Conservation (phyloP, 2,888 invertebrate genomes). For the Stenichneumon culpator region DNA sequence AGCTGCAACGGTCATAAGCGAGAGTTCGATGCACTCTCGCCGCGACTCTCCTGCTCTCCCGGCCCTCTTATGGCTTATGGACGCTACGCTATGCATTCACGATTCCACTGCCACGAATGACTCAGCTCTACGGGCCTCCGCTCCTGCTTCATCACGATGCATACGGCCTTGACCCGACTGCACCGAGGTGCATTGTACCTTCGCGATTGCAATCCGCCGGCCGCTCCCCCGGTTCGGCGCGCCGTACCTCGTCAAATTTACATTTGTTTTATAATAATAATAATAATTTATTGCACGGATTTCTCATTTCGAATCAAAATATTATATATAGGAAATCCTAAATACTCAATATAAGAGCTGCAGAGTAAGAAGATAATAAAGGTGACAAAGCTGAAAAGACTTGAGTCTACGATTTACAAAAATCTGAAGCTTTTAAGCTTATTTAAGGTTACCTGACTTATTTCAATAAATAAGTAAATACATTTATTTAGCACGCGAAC, state of each 20-base stretch:
- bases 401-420: too few relatives aligned
- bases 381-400: too few relatives aligned
- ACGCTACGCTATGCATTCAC: constrained; percentile 67
- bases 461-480: too few relatives aligned
- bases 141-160: constrained; percentile 75
- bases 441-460: too few relatives aligned
- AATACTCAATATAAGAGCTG: too few relatives aligned
- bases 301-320: too few relatives aligned
- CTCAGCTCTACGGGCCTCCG: constrained; percentile 72
- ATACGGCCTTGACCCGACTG: constrained; percentile 84
- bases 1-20: constrained; percentile 83
- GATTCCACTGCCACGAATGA: constrained; percentile 81
- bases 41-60: constrained; percentile 53
- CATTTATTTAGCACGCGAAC: background rate
- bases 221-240: constrained; percentile 15
- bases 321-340: too few relatives aligned
- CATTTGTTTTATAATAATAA: background rate
- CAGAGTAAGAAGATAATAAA: too few relatives aligned
- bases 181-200: constrained; percentile 81
- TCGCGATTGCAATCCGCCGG: constrained; percentile 68
- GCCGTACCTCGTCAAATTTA: background rate
- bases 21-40: constrained; percentile 83
- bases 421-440: too few relatives aligned
- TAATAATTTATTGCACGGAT: too few relatives aligned
- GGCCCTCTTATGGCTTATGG: constrained; percentile 60